Conservation (phyloP, 1,140 invertebrate genomes). For the Prorops nasuta region DNA sequence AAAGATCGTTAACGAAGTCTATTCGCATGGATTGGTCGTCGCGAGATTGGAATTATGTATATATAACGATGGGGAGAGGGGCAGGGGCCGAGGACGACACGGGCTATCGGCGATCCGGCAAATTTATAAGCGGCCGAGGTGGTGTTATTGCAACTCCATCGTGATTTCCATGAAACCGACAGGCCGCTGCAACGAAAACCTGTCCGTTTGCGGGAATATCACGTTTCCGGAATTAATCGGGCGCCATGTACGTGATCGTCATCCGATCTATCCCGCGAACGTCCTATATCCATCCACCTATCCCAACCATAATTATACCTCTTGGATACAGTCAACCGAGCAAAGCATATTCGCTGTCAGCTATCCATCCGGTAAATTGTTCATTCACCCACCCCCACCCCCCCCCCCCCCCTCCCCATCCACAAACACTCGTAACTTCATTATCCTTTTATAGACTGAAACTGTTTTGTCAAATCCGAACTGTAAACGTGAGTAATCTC, state of each 20-base stretch:
- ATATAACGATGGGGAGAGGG: neutral
- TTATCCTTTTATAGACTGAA: too few species aligned
- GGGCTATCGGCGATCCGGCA: neutral
- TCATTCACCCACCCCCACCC: too few species aligned
- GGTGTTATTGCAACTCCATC: neutral
- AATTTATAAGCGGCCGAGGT: neutral
- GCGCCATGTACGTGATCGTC: too few species aligned
- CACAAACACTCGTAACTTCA: too few species aligned
- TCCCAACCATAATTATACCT: conserved; percentile 17
- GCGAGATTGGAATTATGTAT: too few species aligned
- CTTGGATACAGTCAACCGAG: conserved; percentile 12
- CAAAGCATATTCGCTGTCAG: conserved; percentile 17
- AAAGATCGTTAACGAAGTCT: too few species aligned
- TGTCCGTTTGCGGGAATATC: neutral
- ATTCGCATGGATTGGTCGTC: too few species aligned
- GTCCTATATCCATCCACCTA: neutral
- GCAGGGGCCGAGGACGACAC: neutral
- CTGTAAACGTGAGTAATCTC: too few species aligned
- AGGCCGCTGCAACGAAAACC: neutral
- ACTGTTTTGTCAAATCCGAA: too few species aligned
- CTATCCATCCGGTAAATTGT: too few species aligned
- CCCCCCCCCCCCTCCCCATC: too few species aligned
- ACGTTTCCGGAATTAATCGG: neutral
- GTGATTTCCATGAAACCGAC: neutral
- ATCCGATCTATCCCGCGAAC: too few species aligned